A percentile compares a stretch with the other conserved stretches of the same genome.
phyloP scores from a whole-genome alignment of 2,113 vertebrate genomes.

The Cryptoleucopteryx plumbea region DNA sequence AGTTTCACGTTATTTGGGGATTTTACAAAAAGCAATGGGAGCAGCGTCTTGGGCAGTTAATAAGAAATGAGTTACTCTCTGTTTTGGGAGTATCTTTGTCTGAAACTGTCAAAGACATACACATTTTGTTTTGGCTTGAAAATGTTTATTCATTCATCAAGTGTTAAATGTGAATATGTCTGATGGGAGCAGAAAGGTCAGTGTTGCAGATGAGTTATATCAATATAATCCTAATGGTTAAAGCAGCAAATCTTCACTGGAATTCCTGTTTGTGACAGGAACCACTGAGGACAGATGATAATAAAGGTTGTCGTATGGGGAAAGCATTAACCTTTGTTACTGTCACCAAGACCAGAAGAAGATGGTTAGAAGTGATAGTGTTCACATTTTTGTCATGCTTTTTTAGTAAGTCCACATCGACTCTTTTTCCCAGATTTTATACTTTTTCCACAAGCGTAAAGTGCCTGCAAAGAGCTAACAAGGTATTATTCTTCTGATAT shows the following conservation, averaged over 20 bases:
- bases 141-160: background rate
- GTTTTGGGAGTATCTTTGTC: background rate
- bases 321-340: background rate
- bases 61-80: background rate
- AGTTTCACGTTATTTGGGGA: background rate
- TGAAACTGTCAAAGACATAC: background rate
- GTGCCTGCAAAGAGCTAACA: background rate
- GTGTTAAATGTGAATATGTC: background rate
- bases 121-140: background rate
- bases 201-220: background rate
- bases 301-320: background rate
- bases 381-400: background rate
- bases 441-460: background rate
- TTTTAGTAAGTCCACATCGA: background rate
- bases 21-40: background rate
- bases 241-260: background rate
- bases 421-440: background rate
- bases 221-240: background rate
- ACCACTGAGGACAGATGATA: background rate
- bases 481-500: background rate
- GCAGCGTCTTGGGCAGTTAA: background rate
- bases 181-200: background rate
- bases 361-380: background rate
- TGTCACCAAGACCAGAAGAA: background rate
- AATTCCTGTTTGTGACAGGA: background rate